Evolutionary conservation across 1,140 invertebrate species (phyloP).

Genomic region (Araneus ventricosus): DNA sequence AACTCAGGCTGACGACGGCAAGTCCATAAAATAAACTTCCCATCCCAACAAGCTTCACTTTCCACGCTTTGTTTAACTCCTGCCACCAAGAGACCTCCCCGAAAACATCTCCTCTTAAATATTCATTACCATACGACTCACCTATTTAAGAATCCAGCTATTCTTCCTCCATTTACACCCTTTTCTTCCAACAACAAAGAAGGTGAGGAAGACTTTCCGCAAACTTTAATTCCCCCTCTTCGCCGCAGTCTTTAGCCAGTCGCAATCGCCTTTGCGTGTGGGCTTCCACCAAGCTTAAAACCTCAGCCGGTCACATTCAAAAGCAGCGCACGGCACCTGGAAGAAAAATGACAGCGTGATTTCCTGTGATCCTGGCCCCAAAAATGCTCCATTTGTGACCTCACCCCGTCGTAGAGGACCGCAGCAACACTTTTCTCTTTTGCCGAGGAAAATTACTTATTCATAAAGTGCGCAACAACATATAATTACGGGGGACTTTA

Average conservation of each 20-base stretch:
- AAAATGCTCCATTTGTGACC: constrained; percentile 61
- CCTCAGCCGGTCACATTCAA: neutral
- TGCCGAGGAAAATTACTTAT: constrained; percentile 69
- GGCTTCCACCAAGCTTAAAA: neutral
- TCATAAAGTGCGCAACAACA: constrained; percentile 74
- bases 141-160: constrained; percentile 8
- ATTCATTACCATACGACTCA: constrained; percentile 37
- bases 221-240: neutral
- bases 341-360: constrained; percentile 65
- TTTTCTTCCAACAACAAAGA: constrained; percentile 18
- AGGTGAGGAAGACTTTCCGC: neutral
- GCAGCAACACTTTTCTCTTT: constrained; percentile 35
- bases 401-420: constrained; percentile 3
- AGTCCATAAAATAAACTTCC: neutral
- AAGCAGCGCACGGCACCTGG: neutral
- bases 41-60: neutral
- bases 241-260: neutral
- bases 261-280: neutral
- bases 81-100: neutral
- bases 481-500: constrained; percentile 74
- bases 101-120: neutral
- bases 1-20: neutral
- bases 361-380: constrained; percentile 19
- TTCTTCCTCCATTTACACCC: constrained; percentile 10
- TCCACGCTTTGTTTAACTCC: neutral